phyloP scores from a whole-genome alignment of 2,113 vertebrate species.

The Cynoglossus semilaevis region DNA sequence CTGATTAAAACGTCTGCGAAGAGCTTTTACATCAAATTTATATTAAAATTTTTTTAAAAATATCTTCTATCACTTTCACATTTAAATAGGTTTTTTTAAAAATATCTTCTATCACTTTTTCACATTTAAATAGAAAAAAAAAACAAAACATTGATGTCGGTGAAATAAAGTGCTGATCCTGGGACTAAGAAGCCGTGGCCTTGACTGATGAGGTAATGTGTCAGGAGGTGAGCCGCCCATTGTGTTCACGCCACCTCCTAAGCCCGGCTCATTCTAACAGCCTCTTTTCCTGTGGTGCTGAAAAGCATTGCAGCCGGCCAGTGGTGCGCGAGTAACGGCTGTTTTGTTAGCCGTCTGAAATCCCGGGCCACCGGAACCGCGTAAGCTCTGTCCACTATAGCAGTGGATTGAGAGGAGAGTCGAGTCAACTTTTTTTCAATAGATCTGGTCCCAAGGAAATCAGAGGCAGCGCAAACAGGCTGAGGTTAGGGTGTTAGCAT shows the following conservation, averaged over 20 bases:
- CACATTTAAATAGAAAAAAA: too few species aligned
- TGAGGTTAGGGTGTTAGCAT: constrained; percentile 80
- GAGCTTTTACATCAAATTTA: too few species aligned
- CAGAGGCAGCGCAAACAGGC: constrained; percentile 85
- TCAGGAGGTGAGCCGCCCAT: constrained; percentile 75
- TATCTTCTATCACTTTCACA: too few species aligned
- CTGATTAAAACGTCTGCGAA: constrained; percentile 31
- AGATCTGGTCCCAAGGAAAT: constrained; percentile 90
- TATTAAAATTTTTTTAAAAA: too few species aligned
- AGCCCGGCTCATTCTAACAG: constrained; percentile 75
- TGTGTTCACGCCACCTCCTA: constrained; percentile 73
- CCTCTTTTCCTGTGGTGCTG: constrained; percentile 85
- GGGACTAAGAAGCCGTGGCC: constrained; percentile 47
- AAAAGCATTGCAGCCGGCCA: constrained; percentile 89
- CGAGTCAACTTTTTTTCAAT: constrained; percentile 90
- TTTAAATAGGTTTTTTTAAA: too few species aligned
- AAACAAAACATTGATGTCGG: constrained; percentile 20
- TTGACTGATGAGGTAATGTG: constrained; percentile 52
- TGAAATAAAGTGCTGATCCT: constrained; percentile 52
- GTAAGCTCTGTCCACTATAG: constrained; percentile 88
- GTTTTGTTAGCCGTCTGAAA: constrained; percentile 95
- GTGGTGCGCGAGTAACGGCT: constrained; percentile 86
- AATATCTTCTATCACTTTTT: too few species aligned
- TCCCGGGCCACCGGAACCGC: constrained; percentile 87
- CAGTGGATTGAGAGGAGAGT: constrained; percentile 84